phyloP scores from a whole-genome alignment of 2,888 invertebrate species.

The Agrotis clavis region DNA sequence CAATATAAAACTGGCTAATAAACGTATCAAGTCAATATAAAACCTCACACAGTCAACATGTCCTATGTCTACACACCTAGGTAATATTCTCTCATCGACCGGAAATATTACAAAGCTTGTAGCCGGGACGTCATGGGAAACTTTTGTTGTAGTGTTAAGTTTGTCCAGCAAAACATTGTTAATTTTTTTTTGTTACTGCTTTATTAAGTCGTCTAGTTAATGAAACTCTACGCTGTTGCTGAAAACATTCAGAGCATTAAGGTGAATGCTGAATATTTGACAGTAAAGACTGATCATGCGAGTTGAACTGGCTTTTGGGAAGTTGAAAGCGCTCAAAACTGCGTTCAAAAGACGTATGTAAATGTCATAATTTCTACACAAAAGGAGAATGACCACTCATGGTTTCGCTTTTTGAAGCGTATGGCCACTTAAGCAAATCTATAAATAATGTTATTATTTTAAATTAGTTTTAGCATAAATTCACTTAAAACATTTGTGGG shows the following conservation, averaged over 20 bases:
- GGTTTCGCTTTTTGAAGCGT: too few species aligned
- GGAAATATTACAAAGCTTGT: slow-evolving; percentile 71
- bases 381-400: too few species aligned
- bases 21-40: slow-evolving; percentile 79
- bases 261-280: neutral
- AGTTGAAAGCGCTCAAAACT: neutral
- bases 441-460: too few species aligned
- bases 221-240: neutral
- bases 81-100: slow-evolving; percentile 81
- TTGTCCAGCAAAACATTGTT: neutral
- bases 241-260: too few species aligned
- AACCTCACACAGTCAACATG: slow-evolving; percentile 74
- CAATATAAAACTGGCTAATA: slow-evolving; percentile 75
- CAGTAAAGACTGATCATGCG: neutral
- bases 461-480: too few species aligned
- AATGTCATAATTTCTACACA: neutral
- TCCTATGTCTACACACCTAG: slow-evolving; percentile 75
- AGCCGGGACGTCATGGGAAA: slow-evolving; percentile 29
- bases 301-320: neutral
- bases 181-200: too few species aligned
- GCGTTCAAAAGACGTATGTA: neutral
- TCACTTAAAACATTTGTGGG: too few species aligned
- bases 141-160: slow-evolving; percentile 28
- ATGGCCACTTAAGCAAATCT: too few species aligned
- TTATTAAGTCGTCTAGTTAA: neutral